These are phyloP conservation scores for Tiphia femorata DNA, from an alignment of 2,888 invertebrate species.

Conservation along the genomic window DNA sequence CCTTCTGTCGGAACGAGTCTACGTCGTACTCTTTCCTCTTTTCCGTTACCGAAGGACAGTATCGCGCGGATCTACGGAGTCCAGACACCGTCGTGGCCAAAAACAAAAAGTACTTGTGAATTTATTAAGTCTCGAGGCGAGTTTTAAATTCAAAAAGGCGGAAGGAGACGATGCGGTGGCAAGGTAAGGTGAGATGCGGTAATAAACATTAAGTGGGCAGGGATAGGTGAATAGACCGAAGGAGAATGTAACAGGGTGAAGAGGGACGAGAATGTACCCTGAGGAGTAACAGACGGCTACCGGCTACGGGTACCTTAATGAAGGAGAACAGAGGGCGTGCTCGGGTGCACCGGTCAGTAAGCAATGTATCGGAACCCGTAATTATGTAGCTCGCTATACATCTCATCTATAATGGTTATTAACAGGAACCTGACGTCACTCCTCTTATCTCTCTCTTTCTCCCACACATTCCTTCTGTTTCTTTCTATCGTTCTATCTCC, in stretches of 20 bases:
- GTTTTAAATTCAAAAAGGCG: too few species aligned
- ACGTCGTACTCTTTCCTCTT: too few species aligned
- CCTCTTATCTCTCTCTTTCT: slow-evolving; percentile 10
- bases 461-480: slow-evolving; percentile 4
- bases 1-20: too few species aligned
- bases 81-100: too few species aligned
- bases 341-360: slow-evolving; percentile 64
- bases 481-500: slow-evolving; percentile 2
- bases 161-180: too few species aligned
- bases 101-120: too few species aligned
- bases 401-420: slow-evolving; percentile 63
- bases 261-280: slow-evolving; percentile 32
- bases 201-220: background rate
- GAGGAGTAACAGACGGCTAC: slow-evolving; percentile 64
- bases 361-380: slow-evolving; percentile 65
- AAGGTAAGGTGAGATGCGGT: background rate
- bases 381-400: slow-evolving; percentile 60
- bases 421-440: slow-evolving; percentile 60
- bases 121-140: too few species aligned
- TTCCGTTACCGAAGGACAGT: too few species aligned
- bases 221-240: slow-evolving; percentile 6
- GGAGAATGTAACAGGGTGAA: slow-evolving; percentile 9
- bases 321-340: slow-evolving; percentile 67
- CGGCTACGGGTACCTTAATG: slow-evolving; percentile 62
- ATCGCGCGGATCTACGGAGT: too few species aligned